Evolutionary conservation across 2,113 vertebrate species (phyloP), one percentile per base, ranked within the genome.

Genomic region (Gadus chalcogrammus): DNA sequence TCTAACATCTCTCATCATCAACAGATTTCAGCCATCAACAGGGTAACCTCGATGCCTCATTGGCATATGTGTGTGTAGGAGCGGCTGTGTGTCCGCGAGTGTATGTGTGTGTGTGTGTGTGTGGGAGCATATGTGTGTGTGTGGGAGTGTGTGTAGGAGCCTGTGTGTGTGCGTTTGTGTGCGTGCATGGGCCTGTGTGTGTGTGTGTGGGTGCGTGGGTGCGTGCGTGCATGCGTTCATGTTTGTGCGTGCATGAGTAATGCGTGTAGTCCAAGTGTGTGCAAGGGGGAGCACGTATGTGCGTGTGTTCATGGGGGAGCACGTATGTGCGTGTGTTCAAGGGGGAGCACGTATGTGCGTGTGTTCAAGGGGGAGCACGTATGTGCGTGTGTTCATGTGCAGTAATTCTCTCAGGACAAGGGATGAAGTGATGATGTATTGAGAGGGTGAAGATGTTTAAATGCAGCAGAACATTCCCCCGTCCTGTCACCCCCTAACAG

Each of bases 1-100:
- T 85, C 89, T 93, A 91, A 92, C 90, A 93, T 92, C 90, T 93
- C 91, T 35, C 91, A 92, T 92, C 93, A 88, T 87, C 87, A 90
- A 87, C 91, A 93, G 86, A 90, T 92, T 93, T 88, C 87, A 89
- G 89, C 86, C 85, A 82, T 83, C 84, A 90, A 78, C 80, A 83
- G 92, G 89, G 94, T 93, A 88, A 91, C 81, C 88, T 84, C 82
- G 92, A 92, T 90, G 79, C 81, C 73, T 64, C 75, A 66, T 27
- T 61, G 69, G 69, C 58, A 64, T 70, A 69, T 53, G 27, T 31
- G 27, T 31, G 27, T 17, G 15, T 63, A 9, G 8, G 42, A 4
- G 55, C 15, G n/a, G 17, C 16, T 5, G 13, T 58, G 55, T 58
- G 55, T 17, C 16, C 1, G 55, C 1, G 55, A 1, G 38, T 42